Conservation (phyloP, 2,797 vertebrate genomes). For the Ptychadena robeensis region DNA sequence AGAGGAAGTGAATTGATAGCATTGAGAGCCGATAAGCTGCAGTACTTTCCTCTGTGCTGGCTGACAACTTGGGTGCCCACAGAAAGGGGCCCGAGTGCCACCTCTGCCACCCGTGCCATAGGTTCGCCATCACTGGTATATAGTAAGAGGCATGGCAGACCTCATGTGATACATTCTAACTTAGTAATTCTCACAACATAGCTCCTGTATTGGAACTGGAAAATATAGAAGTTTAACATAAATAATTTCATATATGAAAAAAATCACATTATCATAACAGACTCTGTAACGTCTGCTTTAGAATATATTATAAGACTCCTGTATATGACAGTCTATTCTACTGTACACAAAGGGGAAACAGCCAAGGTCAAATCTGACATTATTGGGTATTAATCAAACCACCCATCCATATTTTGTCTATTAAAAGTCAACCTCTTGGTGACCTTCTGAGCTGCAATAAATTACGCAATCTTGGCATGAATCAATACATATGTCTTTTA, state of each 20-base stretch:
- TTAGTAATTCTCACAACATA: too few species aligned
- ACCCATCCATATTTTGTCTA: neutral
- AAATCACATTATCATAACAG: neutral
- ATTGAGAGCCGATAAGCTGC: too few species aligned
- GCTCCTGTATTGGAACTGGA: too few species aligned
- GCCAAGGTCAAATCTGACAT: neutral
- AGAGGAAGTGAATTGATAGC: too few species aligned
- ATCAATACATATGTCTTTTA: conserved; percentile 38
- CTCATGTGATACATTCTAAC: too few species aligned
- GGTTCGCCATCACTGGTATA: too few species aligned
- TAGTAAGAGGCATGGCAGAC: too few species aligned
- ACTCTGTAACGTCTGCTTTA: neutral
- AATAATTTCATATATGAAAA: neutral
- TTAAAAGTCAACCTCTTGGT: conserved; percentile 5
- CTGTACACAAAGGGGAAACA: neutral
- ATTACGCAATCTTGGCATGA: neutral
- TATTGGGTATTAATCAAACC: neutral
- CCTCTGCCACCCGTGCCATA: too few species aligned
- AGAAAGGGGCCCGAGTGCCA: too few species aligned
- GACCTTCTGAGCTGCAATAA: conserved; percentile 11
- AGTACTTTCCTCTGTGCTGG: too few species aligned
- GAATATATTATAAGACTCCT: neutral
- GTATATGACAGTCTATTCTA: neutral
- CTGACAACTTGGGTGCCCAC: too few species aligned
- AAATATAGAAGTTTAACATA: too few species aligned